Conservation (phyloP, 2,113 vertebrate genomes). For the Xerus inauris region DNA sequence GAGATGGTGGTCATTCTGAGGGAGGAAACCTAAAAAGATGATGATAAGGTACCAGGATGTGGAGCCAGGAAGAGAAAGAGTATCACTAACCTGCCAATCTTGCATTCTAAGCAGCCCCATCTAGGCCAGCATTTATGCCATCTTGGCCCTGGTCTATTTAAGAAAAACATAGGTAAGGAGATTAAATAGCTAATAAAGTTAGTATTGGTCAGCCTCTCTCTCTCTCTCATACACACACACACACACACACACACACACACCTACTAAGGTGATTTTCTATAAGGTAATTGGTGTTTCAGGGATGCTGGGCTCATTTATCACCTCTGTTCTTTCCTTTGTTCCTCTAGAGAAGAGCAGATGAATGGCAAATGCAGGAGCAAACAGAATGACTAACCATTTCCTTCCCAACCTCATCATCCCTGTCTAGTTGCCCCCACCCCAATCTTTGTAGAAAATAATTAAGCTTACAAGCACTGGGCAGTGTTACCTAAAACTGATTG, state of each 20-base stretch:
- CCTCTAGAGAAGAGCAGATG: background rate
- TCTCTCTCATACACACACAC: background rate
- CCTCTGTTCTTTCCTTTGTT: constrained; percentile 56
- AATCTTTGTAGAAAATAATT: constrained; percentile 51
- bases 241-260: background rate
- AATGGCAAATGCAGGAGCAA: constrained; percentile 19
- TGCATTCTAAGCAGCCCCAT: background rate
- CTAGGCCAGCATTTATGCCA: background rate
- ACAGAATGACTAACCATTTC: constrained; percentile 37
- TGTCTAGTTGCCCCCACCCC: background rate
- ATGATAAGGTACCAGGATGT: background rate
- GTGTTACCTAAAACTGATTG: constrained; percentile 8
- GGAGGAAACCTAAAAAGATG: background rate
- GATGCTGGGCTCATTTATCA: background rate
- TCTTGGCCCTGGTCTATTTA: background rate
- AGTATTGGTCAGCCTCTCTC: background rate
- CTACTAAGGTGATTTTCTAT: background rate
- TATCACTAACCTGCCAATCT: background rate
- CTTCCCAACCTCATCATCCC: background rate
- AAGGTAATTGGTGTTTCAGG: constrained; percentile 6
- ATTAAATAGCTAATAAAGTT: background rate
- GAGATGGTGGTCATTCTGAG: background rate
- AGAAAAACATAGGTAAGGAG: background rate
- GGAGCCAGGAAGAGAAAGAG: background rate
- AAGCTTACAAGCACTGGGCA: constrained; percentile 19